phyloP scores from a whole-genome alignment of 2,113 vertebrate genomes.

The Alethe diademata region DNA sequence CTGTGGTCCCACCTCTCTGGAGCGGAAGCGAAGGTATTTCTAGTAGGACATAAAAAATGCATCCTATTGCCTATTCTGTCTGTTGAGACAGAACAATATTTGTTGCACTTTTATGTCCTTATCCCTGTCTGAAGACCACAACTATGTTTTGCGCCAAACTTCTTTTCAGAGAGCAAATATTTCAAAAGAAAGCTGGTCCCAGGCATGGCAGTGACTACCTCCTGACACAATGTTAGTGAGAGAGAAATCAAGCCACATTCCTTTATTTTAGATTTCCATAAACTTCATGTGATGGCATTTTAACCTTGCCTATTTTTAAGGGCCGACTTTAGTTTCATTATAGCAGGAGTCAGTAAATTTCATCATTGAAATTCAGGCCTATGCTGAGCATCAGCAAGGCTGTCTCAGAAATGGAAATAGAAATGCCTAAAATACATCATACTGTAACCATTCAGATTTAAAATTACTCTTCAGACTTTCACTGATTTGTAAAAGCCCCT shows the following conservation, averaged over 20 bases:
- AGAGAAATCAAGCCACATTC: neutral
- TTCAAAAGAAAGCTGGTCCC: neutral
- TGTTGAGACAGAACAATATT: neutral
- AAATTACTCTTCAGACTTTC: neutral
- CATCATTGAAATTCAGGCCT: neutral
- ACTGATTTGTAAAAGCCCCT: neutral
- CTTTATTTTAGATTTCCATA: neutral
- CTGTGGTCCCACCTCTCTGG: neutral
- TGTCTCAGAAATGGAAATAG: neutral
- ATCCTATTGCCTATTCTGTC: neutral
- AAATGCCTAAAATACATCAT: neutral
- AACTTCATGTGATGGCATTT: neutral
- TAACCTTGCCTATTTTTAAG: neutral
- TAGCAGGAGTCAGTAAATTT: neutral
- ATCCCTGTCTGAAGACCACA: rapidly evolving
- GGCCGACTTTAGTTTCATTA: neutral
- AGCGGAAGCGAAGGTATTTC: neutral
- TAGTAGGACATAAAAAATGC: neutral
- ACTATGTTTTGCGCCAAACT: neutral
- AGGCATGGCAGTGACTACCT: neutral
- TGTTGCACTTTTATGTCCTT: neutral
- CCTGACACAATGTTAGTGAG: neutral
- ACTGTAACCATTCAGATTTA: neutral
- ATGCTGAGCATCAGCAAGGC: neutral
- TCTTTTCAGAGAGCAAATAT: neutral